A percentile compares a stretch with the other conserved stretches of the same genome.
Conservation (phyloP, 2,113 vertebrate genomes). For the Chiloscyllium plagiosum region DNA sequence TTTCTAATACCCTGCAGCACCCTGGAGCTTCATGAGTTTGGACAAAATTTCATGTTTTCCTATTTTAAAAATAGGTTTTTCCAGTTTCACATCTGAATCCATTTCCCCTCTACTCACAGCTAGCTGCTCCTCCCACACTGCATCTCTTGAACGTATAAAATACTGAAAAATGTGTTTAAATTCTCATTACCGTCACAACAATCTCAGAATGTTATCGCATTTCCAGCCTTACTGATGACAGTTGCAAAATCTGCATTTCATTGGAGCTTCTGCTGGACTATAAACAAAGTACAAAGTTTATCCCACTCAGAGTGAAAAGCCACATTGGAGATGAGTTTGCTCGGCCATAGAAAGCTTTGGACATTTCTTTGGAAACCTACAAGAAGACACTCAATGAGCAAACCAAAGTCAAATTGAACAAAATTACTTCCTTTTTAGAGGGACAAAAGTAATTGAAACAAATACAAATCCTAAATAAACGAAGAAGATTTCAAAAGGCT, state of each 20-base stretch:
- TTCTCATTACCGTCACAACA: neutral
- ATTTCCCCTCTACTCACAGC: slow-evolving; percentile 8
- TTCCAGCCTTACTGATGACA: neutral
- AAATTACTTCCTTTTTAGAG: neutral
- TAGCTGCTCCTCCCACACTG: neutral
- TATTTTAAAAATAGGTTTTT: slow-evolving; percentile 37
- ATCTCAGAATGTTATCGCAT: neutral
- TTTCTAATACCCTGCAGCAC: slow-evolving; percentile 37
- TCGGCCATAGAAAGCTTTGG: neutral
- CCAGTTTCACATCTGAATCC: slow-evolving; percentile 27
- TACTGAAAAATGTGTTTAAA: neutral
- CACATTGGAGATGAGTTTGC: neutral
- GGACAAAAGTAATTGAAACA: neutral
- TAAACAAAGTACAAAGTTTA: neutral
- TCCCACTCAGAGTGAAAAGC: neutral
- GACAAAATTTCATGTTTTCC: slow-evolving; percentile 36
- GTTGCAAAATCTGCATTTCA: neutral
- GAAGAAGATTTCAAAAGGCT: neutral
- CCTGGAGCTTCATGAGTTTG: slow-evolving; percentile 36
- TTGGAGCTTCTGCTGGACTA: neutral
- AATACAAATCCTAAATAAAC: neutral
- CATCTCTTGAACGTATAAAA: neutral
- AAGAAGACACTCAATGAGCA: neutral
- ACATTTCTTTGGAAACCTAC: neutral
- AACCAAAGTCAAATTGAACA: neutral